Evolutionary conservation across 2,113 vertebrate species (phyloP).

Genomic region (Bos indicus): DNA sequence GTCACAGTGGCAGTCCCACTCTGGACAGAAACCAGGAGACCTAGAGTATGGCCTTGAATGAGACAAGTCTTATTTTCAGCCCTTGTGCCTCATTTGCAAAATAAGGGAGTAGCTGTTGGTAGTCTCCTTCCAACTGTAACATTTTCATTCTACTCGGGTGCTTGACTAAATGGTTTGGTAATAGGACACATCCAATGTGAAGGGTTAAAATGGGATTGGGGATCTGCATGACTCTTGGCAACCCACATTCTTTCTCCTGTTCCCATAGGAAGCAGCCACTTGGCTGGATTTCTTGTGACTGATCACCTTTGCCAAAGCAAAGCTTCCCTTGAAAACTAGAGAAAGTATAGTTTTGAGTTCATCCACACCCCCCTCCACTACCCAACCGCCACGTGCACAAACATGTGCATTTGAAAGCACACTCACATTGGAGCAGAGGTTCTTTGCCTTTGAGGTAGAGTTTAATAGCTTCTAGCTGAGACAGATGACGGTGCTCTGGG

Average conservation of each 20-base stretch:
- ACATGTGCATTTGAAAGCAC: not conserved
- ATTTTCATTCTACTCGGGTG: not conserved
- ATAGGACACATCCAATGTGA: not conserved
- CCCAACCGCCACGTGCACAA: rapidly evolving
- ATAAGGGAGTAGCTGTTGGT: not conserved
- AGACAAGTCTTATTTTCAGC: not conserved
- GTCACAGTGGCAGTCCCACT: rapidly evolving
- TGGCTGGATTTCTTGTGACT: not conserved
- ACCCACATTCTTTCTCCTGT: not conserved
- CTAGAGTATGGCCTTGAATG: not conserved
- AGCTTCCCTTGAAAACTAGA: not conserved
- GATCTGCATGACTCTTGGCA: not conserved
- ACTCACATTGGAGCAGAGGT: conserved; percentile 92
- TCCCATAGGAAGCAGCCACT: not conserved
- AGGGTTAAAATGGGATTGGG: not conserved
- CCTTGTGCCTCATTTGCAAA: not conserved
- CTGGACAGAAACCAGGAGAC: not conserved
- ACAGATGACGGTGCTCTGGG: conserved; percentile 92
- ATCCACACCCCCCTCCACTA: not conserved
- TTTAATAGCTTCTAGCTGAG: conserved; percentile 95
- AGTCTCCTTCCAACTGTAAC: not conserved
- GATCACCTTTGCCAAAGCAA: not conserved
- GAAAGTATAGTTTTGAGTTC: not conserved
- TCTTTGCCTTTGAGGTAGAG: conserved; percentile 93
- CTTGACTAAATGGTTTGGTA: not conserved